phyloP scores from a whole-genome alignment of 1,140 invertebrate genomes.

The Heliconius hewitsoni region DNA sequence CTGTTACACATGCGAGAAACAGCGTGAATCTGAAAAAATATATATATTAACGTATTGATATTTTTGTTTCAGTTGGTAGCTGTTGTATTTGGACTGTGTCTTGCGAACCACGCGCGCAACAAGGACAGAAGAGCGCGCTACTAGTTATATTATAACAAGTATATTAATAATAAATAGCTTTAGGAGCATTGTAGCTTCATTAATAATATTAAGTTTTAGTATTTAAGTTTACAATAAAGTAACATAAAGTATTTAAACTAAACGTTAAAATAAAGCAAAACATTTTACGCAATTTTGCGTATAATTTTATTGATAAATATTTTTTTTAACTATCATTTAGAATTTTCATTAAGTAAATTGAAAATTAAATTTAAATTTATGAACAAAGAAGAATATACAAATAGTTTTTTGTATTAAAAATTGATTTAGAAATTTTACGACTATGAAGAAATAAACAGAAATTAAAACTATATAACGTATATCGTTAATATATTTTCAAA shows the following conservation, averaged over 20 bases:
- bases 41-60: not conserved
- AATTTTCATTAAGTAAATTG: too few relatives aligned
- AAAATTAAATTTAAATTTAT: too few relatives aligned
- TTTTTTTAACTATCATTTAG: too few relatives aligned
- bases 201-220: not conserved
- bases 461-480: too few relatives aligned
- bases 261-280: not conserved
- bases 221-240: too few relatives aligned
- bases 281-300: not conserved
- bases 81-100: slow-evolving; percentile 64
- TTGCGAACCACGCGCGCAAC: slow-evolving; percentile 70
- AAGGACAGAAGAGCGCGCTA: slow-evolving; percentile 60
- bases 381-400: too few relatives aligned
- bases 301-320: too few relatives aligned
- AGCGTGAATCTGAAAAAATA: not conserved
- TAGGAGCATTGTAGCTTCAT: not conserved
- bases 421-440: too few relatives aligned
- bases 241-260: not conserved
- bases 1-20: too few relatives aligned
- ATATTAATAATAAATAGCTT: not conserved
- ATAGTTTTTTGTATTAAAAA: too few relatives aligned
- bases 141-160: slow-evolving; percentile 32
- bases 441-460: too few relatives aligned
- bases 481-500: too few relatives aligned
- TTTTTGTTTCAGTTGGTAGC: slow-evolving; percentile 64